Conservation (phyloP, 2,113 vertebrate species). For the Amphiprion ocellaris region DNA sequence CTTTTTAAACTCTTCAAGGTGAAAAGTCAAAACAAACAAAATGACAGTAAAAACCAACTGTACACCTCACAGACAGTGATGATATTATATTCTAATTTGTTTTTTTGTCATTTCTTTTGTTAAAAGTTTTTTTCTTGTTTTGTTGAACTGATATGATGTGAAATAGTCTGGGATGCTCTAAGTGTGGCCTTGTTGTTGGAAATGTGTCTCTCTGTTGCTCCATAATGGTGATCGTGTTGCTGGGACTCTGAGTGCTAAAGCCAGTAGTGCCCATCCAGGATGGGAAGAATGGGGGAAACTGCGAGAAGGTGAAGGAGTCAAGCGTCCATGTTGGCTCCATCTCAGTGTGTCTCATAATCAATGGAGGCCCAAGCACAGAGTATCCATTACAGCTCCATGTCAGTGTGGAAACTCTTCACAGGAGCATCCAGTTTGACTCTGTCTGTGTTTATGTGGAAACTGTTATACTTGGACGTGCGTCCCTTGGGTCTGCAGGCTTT, state of each 20-base stretch:
- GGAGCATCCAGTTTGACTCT: conserved; percentile 69
- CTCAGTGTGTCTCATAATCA: conserved; percentile 64
- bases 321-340: conserved; percentile 73
- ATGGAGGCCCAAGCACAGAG: conserved; percentile 64
- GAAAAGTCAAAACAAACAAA: conserved; percentile 67
- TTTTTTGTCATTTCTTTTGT: conserved; percentile 61
- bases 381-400: conserved; percentile 67
- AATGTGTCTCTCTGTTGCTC: conserved; percentile 69
- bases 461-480: conserved; percentile 88
- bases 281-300: conserved; percentile 58
- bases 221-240: conserved; percentile 55
- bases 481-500: conserved; percentile 85
- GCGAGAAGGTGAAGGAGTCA: conserved; percentile 72
- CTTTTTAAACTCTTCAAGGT: conserved; percentile 68
- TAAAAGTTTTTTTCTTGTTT: conserved; percentile 56
- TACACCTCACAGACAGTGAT: conserved; percentile 81
- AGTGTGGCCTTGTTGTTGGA: conserved; percentile 59
- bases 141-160: conserved; percentile 65
- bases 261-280: conserved; percentile 65
- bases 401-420: conserved; percentile 60
- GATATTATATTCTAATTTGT: conserved; percentile 65
- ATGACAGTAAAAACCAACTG: conserved; percentile 74
- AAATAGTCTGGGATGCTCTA: conserved; percentile 64
- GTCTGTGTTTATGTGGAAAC: conserved; percentile 63
- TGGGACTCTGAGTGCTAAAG: conserved; percentile 70